Evolutionary conservation across 2,113 vertebrate species (phyloP), one percentile per base, ranked within the genome.

Genomic region (Agelaius tricolor): DNA sequence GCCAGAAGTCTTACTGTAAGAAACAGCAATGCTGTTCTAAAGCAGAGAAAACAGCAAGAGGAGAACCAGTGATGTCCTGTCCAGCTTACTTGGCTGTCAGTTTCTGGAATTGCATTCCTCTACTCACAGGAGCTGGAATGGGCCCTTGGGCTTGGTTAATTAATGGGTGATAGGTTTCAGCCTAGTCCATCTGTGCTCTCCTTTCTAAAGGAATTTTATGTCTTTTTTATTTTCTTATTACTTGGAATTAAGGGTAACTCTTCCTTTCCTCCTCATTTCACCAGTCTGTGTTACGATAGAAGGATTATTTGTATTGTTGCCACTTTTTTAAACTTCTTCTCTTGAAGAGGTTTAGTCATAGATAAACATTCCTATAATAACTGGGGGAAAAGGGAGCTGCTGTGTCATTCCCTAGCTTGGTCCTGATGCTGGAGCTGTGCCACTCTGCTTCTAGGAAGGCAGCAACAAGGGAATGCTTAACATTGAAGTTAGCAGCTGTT

Each of bases 401-500:
- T 83, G 71, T 89, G 92, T 88, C 84, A 86, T 92, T 81, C 78
- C 54, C 83, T 59, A 30, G 57, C 74, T 88, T 2, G 1, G 52
- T 79, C 61, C 81, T 72, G 55, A 21, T 74, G 80, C 76, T 90
- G 90, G 87, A 95, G 73, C 81, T 24, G 24, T 88, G 93, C 90
- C 89, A 92, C 46, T 87, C 84, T 93, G 94, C 89, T 91, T 75
- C 73, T 58, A 54, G 74, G 69, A 96, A 77, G 90, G 91, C 74
- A 92, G 80, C 44, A 87, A 89, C 24, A 55, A 81, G 86, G 87
- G 90, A 95, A 95, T 93, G 44, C 75, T 97, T 90, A 82, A 84
- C 1, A 3, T 26, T 90, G 92, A 79, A 91, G 81, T 87, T 94
- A 91, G 90, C 96, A 96, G 96, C 94, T 96, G 94, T 80, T 77